A percentile compares a stretch with the other conserved stretches of the same genome.
These are phyloP conservation scores for Aricia artaxerxes DNA, from an alignment of 2,888 invertebrate genomes.

Conservation along the genomic window DNA sequence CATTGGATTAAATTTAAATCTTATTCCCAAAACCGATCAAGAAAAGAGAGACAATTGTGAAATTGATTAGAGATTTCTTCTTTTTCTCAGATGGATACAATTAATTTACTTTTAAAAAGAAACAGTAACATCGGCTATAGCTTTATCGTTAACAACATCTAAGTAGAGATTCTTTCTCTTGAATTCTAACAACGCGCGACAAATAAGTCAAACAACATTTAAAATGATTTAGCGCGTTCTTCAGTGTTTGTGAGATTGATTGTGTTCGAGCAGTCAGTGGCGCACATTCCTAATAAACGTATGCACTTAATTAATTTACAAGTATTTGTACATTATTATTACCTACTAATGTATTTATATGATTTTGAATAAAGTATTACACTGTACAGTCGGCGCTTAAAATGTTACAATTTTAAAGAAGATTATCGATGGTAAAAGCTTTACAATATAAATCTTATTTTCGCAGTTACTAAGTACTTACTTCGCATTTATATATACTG, in stretches of 20 bases:
- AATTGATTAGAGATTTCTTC: not conserved
- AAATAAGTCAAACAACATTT: not conserved
- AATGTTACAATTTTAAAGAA: not conserved
- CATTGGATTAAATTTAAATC: too few species aligned
- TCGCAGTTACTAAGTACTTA: conserved; percentile 3
- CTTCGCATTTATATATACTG: conserved; percentile 39
- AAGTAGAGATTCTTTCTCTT: not conserved
- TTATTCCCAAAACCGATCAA: too few species aligned
- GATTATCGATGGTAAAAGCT: conserved; percentile 10
- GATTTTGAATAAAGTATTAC: conserved; percentile 22
- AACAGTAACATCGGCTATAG: not conserved
- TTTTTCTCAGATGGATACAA: not conserved
- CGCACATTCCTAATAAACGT: conserved; percentile 28
- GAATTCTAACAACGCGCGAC: not conserved
- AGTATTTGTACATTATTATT: conserved; percentile 16
- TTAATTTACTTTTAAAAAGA: not conserved
- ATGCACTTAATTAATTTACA: conserved; percentile 24
- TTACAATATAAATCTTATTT: conserved; percentile 17
- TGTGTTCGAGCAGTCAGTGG: not conserved
- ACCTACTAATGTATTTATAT: conserved; percentile 22
- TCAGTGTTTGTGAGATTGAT: not conserved
- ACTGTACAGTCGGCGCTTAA: conserved; percentile 16
- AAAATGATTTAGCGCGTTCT: not conserved
- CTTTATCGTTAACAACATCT: not conserved
- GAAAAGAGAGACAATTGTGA: not conserved